Percentiles rank a stretch among this genome's conserved stretches.
Evolutionary conservation across 2,888 invertebrate species (phyloP).

Genomic region (Hyppa rectilinea): DNA sequence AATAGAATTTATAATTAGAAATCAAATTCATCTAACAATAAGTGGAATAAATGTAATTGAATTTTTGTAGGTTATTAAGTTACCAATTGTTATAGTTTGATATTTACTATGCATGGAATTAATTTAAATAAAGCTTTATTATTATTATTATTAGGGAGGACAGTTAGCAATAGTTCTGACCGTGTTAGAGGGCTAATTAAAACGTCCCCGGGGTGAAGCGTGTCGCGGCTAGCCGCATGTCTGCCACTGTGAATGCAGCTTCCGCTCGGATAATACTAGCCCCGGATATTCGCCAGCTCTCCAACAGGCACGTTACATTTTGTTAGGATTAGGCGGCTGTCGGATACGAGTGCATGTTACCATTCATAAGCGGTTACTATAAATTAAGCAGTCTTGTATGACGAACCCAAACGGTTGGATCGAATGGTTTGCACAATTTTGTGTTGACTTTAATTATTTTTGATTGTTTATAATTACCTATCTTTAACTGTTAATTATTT

Average conservation of each 20-base stretch:
- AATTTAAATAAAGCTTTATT: too few relatives aligned
- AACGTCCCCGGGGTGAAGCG: conserved; percentile 62
- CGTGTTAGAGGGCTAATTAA: conserved; percentile 70
- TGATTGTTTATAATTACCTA: background rate
- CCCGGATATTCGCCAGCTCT: conserved; percentile 48
- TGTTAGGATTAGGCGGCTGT: conserved; percentile 45
- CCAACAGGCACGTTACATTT: conserved; percentile 42
- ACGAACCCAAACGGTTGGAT: background rate
- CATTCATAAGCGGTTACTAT: conserved; percentile 33
- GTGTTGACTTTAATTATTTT: background rate
- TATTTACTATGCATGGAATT: too few relatives aligned
- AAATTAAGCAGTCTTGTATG: conserved; percentile 11
- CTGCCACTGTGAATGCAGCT: conserved; percentile 67
- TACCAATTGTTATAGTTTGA: too few relatives aligned
- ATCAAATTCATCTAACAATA: too few relatives aligned
- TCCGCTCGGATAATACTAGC: conserved; percentile 57
- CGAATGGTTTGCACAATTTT: background rate
- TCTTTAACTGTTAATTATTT: background rate
- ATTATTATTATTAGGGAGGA: background rate
- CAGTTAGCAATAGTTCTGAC: conserved; percentile 34
- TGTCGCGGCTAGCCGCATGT: conserved; percentile 65
- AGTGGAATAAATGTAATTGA: too few relatives aligned
- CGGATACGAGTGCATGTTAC: conserved; percentile 24
- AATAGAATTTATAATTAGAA: too few relatives aligned
- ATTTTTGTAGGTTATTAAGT: too few relatives aligned